Conservation (phyloP, 1,140 invertebrate species). For the Microplitis demolitor region DNA sequence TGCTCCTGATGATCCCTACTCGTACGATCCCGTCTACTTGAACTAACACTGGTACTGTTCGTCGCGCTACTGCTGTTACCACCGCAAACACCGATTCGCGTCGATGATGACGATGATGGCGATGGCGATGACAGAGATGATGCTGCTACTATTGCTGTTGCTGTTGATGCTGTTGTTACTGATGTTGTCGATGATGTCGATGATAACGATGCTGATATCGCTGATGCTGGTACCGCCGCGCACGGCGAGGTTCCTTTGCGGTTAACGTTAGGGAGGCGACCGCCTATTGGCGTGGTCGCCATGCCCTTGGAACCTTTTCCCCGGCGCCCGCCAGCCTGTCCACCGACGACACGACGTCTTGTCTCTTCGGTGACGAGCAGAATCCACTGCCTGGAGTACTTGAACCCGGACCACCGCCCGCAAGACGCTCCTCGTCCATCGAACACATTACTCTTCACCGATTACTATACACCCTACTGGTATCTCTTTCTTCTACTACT, state of each 20-base stretch:
- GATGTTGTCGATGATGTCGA: slow-evolving; percentile 30
- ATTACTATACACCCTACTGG: slow-evolving; percentile 27
- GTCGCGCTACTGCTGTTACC: slow-evolving; percentile 7
- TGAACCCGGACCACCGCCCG: slow-evolving; percentile 55
- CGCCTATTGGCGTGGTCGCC: slow-evolving; percentile 62
- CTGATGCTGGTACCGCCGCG: slow-evolving; percentile 59
- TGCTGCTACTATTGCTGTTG: neutral
- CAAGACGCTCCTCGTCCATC: slow-evolving; percentile 58
- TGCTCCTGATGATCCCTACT: neutral
- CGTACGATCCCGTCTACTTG: slow-evolving; percentile 3
- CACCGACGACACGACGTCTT: slow-evolving; percentile 51
- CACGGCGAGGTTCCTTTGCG: slow-evolving; percentile 58
- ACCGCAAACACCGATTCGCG: slow-evolving; percentile 4
- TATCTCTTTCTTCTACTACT: slow-evolving; percentile 19
- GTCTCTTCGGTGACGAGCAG: slow-evolving; percentile 46
- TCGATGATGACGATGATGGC: neutral
- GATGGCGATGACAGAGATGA: neutral
- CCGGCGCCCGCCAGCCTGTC: slow-evolving; percentile 60
- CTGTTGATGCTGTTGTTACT: slow-evolving; percentile 12
- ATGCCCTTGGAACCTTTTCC: slow-evolving; percentile 61
- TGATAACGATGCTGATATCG: slow-evolving; percentile 44
- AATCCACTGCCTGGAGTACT: slow-evolving; percentile 42
- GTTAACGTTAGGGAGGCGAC: slow-evolving; percentile 60
- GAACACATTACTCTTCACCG: slow-evolving; percentile 56
- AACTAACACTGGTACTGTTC: neutral